These are phyloP conservation scores for Drosophila glabriapex DNA, from an alignment of 2,888 invertebrate species.

Conservation along the genomic window DNA sequence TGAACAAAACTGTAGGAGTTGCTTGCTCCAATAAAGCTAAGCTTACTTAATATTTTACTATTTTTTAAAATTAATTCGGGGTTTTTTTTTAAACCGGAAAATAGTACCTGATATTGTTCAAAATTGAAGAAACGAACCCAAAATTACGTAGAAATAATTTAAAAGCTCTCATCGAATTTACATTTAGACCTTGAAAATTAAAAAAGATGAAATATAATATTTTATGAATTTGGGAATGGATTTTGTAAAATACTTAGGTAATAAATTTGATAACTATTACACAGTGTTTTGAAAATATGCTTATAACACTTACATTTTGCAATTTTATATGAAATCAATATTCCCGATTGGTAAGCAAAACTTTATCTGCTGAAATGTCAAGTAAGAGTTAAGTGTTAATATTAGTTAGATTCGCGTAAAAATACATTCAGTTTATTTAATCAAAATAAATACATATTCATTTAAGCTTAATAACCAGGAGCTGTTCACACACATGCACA, in stretches of 20 bases:
- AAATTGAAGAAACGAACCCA: neutral
- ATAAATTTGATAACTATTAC: neutral
- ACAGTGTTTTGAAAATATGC: neutral
- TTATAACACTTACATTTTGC: neutral
- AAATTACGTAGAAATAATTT: neutral
- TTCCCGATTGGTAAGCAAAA: neutral
- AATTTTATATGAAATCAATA: neutral
- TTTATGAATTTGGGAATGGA: neutral
- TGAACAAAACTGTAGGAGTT: neutral
- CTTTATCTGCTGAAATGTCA: neutral
- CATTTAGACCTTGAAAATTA: neutral
- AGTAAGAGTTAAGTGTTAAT: neutral
- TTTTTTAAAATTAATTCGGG: neutral
- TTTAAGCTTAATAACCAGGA: slow-evolving; percentile 11
- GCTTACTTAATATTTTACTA: neutral
- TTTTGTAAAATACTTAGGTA: neutral
- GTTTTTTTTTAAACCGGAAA: neutral
- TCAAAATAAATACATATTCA: neutral
- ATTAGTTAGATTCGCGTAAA: neutral
- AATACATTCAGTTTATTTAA: neutral
- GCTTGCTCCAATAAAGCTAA: neutral
- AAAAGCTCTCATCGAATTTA: neutral
- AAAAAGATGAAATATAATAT: neutral
- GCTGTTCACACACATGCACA: slow-evolving; percentile 1
- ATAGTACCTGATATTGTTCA: neutral